phyloP scores from a whole-genome alignment of 2,113 vertebrate genomes.

The Maccullochella peelii region DNA sequence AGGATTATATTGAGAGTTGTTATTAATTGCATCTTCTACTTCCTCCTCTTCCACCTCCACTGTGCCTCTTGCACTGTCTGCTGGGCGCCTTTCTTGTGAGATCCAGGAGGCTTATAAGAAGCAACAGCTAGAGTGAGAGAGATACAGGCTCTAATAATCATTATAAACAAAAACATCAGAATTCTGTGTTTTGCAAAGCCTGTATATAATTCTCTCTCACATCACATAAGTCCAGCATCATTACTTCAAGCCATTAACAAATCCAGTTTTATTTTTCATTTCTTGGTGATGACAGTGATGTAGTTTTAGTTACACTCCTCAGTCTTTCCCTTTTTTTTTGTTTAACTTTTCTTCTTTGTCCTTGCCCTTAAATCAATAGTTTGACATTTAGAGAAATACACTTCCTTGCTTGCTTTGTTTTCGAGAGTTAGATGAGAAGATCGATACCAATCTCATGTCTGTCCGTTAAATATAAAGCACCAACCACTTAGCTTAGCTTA shows the following conservation, averaged over 20 bases:
- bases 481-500: background rate
- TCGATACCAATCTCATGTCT: background rate
- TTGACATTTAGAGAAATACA: background rate
- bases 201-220: background rate
- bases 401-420: background rate
- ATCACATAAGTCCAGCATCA: background rate
- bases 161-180: constrained; percentile 32
- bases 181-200: constrained; percentile 11
- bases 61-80: constrained; percentile 57
- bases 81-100: constrained; percentile 57
- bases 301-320: background rate
- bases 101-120: constrained; percentile 46
- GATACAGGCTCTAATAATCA: constrained; percentile 39
- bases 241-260: constrained; percentile 8
- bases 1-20: constrained; percentile 80
- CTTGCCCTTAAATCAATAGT: background rate
- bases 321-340: background rate
- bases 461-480: background rate
- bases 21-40: constrained; percentile 75
- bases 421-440: background rate
- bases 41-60: constrained; percentile 61
- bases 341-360: background rate
- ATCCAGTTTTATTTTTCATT: background rate
- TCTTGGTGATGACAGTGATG: background rate
- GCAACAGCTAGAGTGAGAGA: constrained; percentile 33